phyloP scores from a whole-genome alignment of 2,113 vertebrate species.

The Orcinus orca region DNA sequence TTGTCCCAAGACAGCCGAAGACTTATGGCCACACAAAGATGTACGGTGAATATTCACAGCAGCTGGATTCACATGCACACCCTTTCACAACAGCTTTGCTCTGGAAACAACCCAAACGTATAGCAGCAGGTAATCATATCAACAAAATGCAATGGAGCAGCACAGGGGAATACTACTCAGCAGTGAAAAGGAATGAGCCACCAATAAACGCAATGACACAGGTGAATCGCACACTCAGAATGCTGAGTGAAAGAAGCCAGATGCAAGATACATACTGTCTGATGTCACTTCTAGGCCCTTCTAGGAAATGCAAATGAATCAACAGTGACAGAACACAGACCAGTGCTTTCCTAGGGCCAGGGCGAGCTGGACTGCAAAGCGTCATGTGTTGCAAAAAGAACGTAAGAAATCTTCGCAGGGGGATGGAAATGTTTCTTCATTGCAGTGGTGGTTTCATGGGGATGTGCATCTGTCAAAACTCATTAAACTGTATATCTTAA shows the following conservation, averaged over 20 bases:
- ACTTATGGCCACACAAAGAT: not conserved
- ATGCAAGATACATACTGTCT: accelerated
- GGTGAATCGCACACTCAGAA: not conserved
- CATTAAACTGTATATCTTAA: not conserved
- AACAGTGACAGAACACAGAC: not conserved
- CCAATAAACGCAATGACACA: accelerated
- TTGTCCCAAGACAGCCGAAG: not conserved
- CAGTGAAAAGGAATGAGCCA: not conserved
- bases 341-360: not conserved
- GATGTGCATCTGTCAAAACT: not conserved
- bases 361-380: not conserved
- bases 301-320: not conserved
- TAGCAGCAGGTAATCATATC: not conserved
- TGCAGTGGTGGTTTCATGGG: not conserved
- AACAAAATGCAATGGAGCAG: not conserved
- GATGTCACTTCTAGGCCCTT: not conserved
- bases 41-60: not conserved
- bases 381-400: not conserved
- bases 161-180: not conserved
- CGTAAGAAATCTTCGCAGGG: not conserved
- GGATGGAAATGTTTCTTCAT: not conserved
- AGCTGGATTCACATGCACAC: not conserved
- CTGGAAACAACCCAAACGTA: not conserved
- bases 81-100: not conserved
- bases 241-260: not conserved